Base-by-base conservation (phyloP, 2,888 invertebrate genomes). In the Drosophila eohydei region DNA sequence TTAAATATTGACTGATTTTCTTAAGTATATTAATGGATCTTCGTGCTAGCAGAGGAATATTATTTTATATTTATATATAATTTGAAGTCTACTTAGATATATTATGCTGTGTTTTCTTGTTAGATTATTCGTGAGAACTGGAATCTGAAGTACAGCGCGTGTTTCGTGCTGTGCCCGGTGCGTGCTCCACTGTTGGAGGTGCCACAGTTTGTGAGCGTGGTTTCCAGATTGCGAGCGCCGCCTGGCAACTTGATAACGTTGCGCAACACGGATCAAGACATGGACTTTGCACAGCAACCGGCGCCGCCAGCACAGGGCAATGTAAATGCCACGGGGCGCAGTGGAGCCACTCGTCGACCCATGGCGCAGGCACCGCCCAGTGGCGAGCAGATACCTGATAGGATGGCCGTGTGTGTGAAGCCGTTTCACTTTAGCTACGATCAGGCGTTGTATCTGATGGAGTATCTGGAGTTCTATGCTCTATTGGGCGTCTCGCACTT, bases 61-160 rank as follows among this genome's bases (percentile, higher is more conserved):
- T 21, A 21, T 21, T 21, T 21, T 21, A 21, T 21, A 21, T 21
- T 1, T 21, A n/a, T 21, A 21, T 21, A 1, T 21, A 21, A 21
- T 21, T 21, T 21, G 21, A 34, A n/a, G 8, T 38, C 38, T 12
- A 38, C 14, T 40, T 5, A 6, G 14, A 6, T 41, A 41, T 44
- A 44, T 44, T 48, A n/a, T n/a, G 8, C 16, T 4, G 21, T 12
- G 8, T 14, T 14, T 26, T 8, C 3, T 38, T 51, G 84, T 88
- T 44, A 95, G 96, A 95, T 97, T 4, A 98, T 98, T 67, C 94
- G 97, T 28, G 98, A 98, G 92, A 98, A 98, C 92, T 98, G 98
- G 98, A 98, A 97, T 92, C 93, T 98, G 32, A 97, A 97, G 91
- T 98, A 97, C 93, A 97, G 97, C 91, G 98, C 98, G 9, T 96